Conservation (phyloP, 2,797 vertebrate species). For the Epinephelus coioides region DNA sequence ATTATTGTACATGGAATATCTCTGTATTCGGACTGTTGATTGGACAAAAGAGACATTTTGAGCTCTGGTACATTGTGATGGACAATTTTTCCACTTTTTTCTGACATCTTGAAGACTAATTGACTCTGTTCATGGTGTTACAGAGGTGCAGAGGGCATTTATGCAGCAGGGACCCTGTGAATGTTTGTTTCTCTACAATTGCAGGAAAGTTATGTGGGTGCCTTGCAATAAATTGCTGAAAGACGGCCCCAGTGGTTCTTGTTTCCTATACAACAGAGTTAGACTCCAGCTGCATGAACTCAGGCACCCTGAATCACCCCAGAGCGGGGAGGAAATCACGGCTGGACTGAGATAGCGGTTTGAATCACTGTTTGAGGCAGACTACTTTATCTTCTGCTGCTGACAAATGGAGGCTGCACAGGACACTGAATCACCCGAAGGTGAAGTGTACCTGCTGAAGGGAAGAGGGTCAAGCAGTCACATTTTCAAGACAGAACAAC, state of each 20-base stretch:
- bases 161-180: not conserved
- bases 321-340: not conserved
- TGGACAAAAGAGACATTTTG: not conserved
- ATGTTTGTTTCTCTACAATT: conserved; percentile 5
- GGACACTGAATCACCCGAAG: conserved; percentile 25
- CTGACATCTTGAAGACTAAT: not conserved
- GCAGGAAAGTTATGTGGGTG: not conserved
- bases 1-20: fast-evolving
- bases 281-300: conserved; percentile 9
- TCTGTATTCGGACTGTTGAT: not conserved
- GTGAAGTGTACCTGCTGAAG: conserved; percentile 10
- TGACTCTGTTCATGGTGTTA: not conserved
- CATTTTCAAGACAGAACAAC: not conserved
- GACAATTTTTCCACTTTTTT: not conserved
- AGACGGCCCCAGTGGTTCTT: conserved; percentile 1
- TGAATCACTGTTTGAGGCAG: not conserved
- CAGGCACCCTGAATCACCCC: not conserved
- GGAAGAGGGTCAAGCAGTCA: not conserved
- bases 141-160: not conserved
- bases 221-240: conserved; percentile 25
- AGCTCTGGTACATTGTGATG: not conserved
- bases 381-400: conserved; percentile 12
- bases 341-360: not conserved
- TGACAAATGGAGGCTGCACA: not conserved
- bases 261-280: not conserved